A percentile compares a stretch with the other conserved stretches of the same genome.
Conservation (phyloP, 1,140 invertebrate genomes). For the Phthorimaea operculella region DNA sequence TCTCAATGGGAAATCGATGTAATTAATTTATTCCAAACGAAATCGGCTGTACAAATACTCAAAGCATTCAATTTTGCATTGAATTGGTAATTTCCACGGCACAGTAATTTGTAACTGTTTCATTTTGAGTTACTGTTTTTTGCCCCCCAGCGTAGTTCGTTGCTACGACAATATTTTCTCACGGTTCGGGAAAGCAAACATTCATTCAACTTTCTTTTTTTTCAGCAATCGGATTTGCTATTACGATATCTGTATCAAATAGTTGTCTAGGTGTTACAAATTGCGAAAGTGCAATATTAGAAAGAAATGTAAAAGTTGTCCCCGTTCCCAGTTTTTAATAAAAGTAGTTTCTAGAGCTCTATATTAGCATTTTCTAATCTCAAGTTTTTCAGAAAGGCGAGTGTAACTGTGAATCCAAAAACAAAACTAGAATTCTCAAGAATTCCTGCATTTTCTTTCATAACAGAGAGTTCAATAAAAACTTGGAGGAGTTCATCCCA, state of each 20-base stretch:
- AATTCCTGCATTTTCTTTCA: too few relatives aligned
- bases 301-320: too few relatives aligned
- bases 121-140: conserved; percentile 53
- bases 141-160: conserved; percentile 24
- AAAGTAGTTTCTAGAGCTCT: too few relatives aligned
- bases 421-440: too few relatives aligned
- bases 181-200: conserved; percentile 52
- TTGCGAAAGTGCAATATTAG: conserved; percentile 4
- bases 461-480: too few relatives aligned
- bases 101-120: conserved; percentile 65
- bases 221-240: conserved; percentile 25
- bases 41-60: conserved; percentile 50
- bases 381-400: too few relatives aligned
- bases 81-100: conserved; percentile 64
- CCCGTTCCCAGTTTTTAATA: too few relatives aligned
- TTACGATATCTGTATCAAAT: conserved; percentile 15
- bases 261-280: conserved; percentile 32
- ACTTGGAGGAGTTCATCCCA: too few relatives aligned
- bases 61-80: conserved; percentile 61
- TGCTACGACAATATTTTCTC: conserved; percentile 46
- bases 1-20: conserved; percentile 52
- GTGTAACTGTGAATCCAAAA: too few relatives aligned
- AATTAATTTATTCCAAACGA: conserved; percentile 64
- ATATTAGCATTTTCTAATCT: too few relatives aligned
- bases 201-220: conserved; percentile 52